These are phyloP conservation scores for Muraenolepis orangiensis DNA, from an alignment of 2,797 vertebrate genomes.

Conservation along the genomic window DNA sequence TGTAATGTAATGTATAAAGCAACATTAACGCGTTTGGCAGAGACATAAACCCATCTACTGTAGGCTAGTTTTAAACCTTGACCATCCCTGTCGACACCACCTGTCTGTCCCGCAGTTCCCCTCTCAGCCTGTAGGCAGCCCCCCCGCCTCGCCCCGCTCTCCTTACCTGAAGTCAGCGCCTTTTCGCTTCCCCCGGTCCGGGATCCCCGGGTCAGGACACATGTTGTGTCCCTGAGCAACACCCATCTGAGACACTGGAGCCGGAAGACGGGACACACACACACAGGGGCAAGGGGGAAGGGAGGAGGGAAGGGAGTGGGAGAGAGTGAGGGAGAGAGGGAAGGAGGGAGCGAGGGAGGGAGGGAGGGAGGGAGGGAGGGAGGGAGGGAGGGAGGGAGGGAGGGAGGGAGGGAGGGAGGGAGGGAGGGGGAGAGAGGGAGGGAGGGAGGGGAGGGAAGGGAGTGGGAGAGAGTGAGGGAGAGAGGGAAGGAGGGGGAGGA, in stretches of 20 bases:
- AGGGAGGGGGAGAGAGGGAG: neutral
- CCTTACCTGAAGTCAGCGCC: slow-evolving; percentile 96
- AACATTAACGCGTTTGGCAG: no score
- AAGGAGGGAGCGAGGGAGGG: neutral
- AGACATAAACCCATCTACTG: no score
- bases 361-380: neutral
- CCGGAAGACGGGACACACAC: slow-evolving; percentile 57
- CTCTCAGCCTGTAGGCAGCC: no score
- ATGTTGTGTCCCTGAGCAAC: slow-evolving; percentile 98
- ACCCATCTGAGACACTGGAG: slow-evolving; percentile 96
- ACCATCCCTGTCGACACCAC: no score
- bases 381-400: neutral
- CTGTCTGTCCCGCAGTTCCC: no score
- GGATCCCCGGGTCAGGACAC: slow-evolving; percentile 97
- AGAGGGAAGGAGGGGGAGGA: neutral
- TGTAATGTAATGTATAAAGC: no score
- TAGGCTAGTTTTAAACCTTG: no score
- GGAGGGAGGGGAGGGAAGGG: neutral
- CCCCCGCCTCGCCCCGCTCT: no score
- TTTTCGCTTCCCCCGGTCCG: slow-evolving; percentile 97
- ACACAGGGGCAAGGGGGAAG: slow-evolving; percentile 56
- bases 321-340: neutral
- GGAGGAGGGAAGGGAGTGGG: slow-evolving; percentile 1
- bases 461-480: neutral
- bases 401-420: neutral